These are phyloP conservation scores for Tychaedon coryphoeus DNA, from an alignment of 2,113 vertebrate species.

Conservation along the genomic window DNA sequence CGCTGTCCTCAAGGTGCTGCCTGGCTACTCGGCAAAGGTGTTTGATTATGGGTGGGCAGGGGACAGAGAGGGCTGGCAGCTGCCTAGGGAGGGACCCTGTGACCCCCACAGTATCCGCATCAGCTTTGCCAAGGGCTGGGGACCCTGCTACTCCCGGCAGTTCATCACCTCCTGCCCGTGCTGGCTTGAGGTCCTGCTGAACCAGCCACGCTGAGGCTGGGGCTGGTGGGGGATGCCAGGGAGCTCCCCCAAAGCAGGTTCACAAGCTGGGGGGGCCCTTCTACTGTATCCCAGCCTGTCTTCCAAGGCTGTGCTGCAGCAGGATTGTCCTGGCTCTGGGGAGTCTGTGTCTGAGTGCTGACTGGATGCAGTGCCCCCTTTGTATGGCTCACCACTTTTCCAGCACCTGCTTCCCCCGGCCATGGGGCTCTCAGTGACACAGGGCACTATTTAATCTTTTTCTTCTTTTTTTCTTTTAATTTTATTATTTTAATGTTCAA, in stretches of 20 bases:
- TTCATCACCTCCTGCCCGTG: conserved; percentile 71
- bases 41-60: conserved; percentile 9
- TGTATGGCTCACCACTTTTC: background rate
- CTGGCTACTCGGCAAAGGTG: conserved; percentile 61
- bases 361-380: background rate
- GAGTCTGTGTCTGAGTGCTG: background rate
- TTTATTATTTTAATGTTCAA: background rate
- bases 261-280: background rate
- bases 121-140: conserved; percentile 74
- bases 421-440: background rate
- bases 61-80: background rate
- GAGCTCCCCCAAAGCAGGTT: background rate
- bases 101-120: conserved; percentile 61
- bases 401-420: background rate
- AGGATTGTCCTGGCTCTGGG: background rate
- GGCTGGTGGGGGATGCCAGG: too few relatives aligned
- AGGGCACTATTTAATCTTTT: background rate
- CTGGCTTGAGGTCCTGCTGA: conserved; percentile 70
- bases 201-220: background rate
- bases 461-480: background rate
- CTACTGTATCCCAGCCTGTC: background rate
- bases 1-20: conserved; percentile 53
- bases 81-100: conserved; percentile 10
- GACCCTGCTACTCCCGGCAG: conserved; percentile 62
- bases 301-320: background rate